Base-by-base conservation (phyloP, 2,113 vertebrate species). In the Seriola quinqueradiata region DNA sequence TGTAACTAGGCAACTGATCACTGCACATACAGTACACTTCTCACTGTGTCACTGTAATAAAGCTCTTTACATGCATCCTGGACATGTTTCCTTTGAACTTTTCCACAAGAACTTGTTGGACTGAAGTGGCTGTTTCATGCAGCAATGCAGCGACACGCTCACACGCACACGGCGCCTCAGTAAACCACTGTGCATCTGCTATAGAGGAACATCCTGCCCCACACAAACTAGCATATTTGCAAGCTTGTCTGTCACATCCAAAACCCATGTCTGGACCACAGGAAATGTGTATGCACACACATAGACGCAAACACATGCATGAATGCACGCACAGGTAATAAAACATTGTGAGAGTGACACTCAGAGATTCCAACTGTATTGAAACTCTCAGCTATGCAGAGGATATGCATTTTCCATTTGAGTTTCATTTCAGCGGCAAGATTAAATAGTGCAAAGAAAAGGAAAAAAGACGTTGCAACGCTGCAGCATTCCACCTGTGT, bases 211-310 rank as follows among this genome's bases (percentile, higher is more conserved):
- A 91, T 92, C 92, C 91, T 91, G 90, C 90, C 77, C 25, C 61
- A 81, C 68, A 70, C 71, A 86, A 68, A 84, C 72, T 55, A 86
- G 89, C 89, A 73, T 82, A 86, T 69, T 68, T 82, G 77, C 84
- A 81, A 80, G 72, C 89, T 86, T 13, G 91, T 91, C 92, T 93
- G 83, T 89, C 93, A 93, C 90, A 91, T 93, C 65, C 73, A 90
- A 90, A 92, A 86, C 84, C 93, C 81, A 81, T 83, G 90, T 91
- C 92, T 92, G 90, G 73, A 94, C 92, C 91, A 92, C 91, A 93
- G 90, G 91, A 92, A 87, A 82, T 90, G 81, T 54, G 70, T 80
- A 79, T 65, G 54, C 66, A 28, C 85, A 78, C 70, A 59, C 83
- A 68, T 36, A 84, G 44, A 84, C 69, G 70, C 70, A 83, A 48